phyloP scores from a whole-genome alignment of 2,113 vertebrate genomes.

The Dolichallabes microphthalmus region DNA sequence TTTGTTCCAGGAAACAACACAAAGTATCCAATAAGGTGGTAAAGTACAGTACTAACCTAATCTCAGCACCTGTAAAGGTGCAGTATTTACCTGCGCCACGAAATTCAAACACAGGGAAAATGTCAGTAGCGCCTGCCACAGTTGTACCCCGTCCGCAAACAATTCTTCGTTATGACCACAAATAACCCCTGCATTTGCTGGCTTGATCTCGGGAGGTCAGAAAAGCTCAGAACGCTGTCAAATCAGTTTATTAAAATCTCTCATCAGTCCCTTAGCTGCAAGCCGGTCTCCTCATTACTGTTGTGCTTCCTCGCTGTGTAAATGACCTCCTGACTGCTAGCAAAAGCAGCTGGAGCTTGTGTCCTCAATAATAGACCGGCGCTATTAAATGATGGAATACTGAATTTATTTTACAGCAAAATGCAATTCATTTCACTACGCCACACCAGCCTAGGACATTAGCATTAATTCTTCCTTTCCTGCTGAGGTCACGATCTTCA shows the following conservation, averaged over 20 bases:
- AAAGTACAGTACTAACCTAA: background rate
- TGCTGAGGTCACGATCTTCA: background rate
- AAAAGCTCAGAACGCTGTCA: background rate
- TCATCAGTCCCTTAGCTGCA: constrained; percentile 3
- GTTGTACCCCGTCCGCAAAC: background rate
- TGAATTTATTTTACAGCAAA: constrained; percentile 1
- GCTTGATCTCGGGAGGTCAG: constrained; percentile 13
- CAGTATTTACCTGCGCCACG: background rate
- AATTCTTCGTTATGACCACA: background rate
- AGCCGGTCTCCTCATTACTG: constrained; percentile 4
- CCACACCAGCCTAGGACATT: background rate
- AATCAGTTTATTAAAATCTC: constrained; percentile 30
- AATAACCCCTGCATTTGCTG: background rate
- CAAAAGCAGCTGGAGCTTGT: background rate
- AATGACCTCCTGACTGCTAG: constrained; percentile 24
- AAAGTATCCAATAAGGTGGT: background rate
- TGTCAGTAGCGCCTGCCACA: background rate
- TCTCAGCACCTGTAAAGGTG: background rate
- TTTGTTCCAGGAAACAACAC: background rate
- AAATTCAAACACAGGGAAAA: background rate
- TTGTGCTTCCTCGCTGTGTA: background rate
- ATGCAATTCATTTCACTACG: background rate
- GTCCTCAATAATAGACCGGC: background rate
- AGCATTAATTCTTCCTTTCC: background rate
- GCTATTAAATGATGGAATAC: background rate